Conservation (phyloP, 2,797 vertebrate genomes). For the Pseudotriccus pelzelni region DNA sequence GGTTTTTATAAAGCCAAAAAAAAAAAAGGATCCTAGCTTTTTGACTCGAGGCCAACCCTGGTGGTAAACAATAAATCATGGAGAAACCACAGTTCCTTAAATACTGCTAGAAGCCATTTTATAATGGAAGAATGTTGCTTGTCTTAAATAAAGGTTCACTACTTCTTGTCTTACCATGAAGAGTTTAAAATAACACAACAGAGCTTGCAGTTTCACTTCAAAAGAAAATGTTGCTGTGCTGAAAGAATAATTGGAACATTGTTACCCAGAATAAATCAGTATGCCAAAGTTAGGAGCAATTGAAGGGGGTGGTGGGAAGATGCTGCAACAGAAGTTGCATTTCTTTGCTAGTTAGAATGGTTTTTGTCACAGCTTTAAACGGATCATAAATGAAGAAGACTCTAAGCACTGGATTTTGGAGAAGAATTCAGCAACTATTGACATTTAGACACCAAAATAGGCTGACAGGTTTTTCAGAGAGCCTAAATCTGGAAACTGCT, state of each 20-base stretch:
- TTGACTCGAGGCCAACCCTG: neutral
- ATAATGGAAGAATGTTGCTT: neutral
- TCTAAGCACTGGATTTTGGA: neutral
- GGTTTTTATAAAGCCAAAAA: neutral
- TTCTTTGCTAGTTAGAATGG: neutral
- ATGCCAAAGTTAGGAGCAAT: neutral
- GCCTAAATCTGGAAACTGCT: neutral
- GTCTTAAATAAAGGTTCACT: neutral
- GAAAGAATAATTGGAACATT: slow-evolving; percentile 15
- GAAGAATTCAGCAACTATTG: neutral
- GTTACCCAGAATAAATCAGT: slow-evolving; percentile 30
- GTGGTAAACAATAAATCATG: neutral
- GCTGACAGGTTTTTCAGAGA: neutral
- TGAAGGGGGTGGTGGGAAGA: slow-evolving; percentile 25
- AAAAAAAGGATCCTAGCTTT: neutral
- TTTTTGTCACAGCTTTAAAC: neutral
- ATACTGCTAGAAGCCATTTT: neutral
- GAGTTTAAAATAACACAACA: slow-evolving; percentile 26
- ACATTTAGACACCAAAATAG: neutral
- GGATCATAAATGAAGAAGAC: neutral
- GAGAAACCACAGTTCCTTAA: neutral
- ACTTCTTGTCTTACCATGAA: neutral
- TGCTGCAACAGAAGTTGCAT: neutral
- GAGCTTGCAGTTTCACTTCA: slow-evolving; percentile 14
- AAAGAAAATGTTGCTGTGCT: slow-evolving; percentile 25